These are phyloP conservation scores for Pangasius djambal DNA, from an alignment of 2,797 vertebrate species.

Conservation along the genomic window DNA sequence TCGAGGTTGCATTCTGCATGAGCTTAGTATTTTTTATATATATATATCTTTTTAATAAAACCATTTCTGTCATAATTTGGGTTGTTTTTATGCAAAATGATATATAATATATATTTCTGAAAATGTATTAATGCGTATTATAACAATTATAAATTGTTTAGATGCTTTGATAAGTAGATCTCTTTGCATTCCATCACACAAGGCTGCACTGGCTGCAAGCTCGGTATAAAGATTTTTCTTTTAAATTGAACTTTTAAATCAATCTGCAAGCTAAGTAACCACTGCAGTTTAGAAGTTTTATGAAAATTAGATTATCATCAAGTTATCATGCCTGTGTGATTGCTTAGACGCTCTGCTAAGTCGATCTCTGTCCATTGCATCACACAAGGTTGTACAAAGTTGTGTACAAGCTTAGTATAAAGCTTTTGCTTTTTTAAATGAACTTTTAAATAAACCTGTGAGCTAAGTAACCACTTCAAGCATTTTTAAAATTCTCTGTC, in stretches of 20 bases:
- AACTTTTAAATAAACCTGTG: not conserved
- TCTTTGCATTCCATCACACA: slow-evolving; percentile 10
- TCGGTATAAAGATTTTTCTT: not conserved
- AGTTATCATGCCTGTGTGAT: not conserved
- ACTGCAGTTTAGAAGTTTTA: not conserved
- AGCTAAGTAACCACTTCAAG: not conserved
- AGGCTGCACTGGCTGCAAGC: not conserved
- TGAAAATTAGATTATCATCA: not conserved
- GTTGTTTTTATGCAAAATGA: not conserved
- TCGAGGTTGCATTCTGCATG: not conserved
- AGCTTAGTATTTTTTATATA: not conserved
- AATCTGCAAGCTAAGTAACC: not conserved
- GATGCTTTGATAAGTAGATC: not conserved
- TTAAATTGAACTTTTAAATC: not conserved
- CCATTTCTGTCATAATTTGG: too few relatives aligned
- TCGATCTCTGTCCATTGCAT: not conserved
- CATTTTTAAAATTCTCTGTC: too few relatives aligned
- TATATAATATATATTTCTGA: not conserved
- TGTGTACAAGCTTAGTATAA: not conserved
- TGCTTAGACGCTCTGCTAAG: not conserved
- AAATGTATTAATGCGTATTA: not conserved
- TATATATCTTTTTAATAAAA: too few relatives aligned
- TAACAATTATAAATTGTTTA: not conserved
- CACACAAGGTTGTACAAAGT: not conserved
- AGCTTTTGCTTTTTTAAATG: not conserved